Evolutionary conservation across 2,888 invertebrate genomes (phyloP), one percentile per base, ranked within the genome.

Genomic region (Ectropis crepuscularia): DNA sequence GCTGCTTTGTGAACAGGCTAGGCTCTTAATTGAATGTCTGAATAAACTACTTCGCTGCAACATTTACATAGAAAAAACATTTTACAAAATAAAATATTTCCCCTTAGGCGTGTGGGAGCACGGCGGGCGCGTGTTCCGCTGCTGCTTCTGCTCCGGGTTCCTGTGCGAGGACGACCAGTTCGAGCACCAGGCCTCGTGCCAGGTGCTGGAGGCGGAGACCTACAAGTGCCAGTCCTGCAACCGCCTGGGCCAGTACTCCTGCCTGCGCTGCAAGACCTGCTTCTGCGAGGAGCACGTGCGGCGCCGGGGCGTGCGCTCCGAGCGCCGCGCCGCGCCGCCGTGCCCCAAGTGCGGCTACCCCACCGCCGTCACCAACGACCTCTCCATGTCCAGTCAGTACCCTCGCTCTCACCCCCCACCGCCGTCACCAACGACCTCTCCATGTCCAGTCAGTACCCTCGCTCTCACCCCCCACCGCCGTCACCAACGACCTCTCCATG

Each of bases 141-240:
- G 99, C 84, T 97, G 97, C 41, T 99, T 97, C 90, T 99, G 99
- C 85, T 93, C 95, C 74, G 97, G 96, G 53, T 98, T 95, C 81
- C 92, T 97, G 5, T 99, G 99, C 86, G 98, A 98, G 90, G 98
- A 98, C 88, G 98, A 98, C 88, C 98, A 98, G 88, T 98, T 98
- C 90, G 99, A 99, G 89, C 99, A 99, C 90, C 99, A 99, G 90
- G 99, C 99, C 5, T 98, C 97, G 0, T 99, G 98, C 84, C 98
- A 99, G 93, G 97, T 98, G 64, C 92, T 99, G 6, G 99, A 99
- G 83, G 96, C 98, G 0, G 99, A 99, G 89, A 98, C 95, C 76
- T 98, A 96, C 86, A 99, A 99, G 93, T 99, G 99, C 87, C 96
- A 97, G 86, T 98, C 98, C 0, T 99, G 99, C 88, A 99, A 99